Base-by-base conservation (phyloP, 37 sponge, comb jelly and placozoan genomes). In the Bolinopsis microptera region DNA sequence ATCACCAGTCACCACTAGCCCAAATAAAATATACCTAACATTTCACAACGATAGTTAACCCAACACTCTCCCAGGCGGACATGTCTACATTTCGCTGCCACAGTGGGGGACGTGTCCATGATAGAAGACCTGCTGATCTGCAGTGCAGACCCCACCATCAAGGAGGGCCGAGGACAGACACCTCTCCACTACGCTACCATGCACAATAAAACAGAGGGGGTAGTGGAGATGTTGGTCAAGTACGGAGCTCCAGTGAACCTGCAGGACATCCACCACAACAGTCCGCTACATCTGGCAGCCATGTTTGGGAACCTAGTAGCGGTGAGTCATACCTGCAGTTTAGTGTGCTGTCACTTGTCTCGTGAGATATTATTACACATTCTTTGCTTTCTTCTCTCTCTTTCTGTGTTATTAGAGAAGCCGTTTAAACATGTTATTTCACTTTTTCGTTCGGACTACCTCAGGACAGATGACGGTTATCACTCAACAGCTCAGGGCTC, bases 61-160 rank as follows among this genome's bases (percentile, higher is more conserved):
- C 3, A 2, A 70, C 74, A 22, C 74, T n/a, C 25, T 22, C 2
- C 21, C 74, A 70, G 74, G 74, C 74, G 74, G 74, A 70, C 74
- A 1, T 70, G 74, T 22, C 74, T 70, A 9, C 74, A 70, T n/a
- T 70, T 70, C 21, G 74, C 74, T n/a, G 74, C 74, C 74, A 70
- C 74, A 24, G 74, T 70, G 74, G 74, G 74, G 30, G 74, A 70
- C 30, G 74, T 70, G 25, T 22, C 28, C 28, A 70, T 70, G 74
- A 26, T 70, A 70, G 74, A 70, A 26, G 74, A 70, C 74, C 74
- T 70, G 74, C 74, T 70, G 74, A 70, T 70, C 74, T 70, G 74
- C 30, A 22, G 25, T 2, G 74, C 74, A 24, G 74, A 70, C 74
- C 74, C 74, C 74, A 70, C 74, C 74, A 22, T 70, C 74, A 70